Base-by-base conservation (phyloP, 2,797 vertebrate genomes). In the Coilia nasus region DNA sequence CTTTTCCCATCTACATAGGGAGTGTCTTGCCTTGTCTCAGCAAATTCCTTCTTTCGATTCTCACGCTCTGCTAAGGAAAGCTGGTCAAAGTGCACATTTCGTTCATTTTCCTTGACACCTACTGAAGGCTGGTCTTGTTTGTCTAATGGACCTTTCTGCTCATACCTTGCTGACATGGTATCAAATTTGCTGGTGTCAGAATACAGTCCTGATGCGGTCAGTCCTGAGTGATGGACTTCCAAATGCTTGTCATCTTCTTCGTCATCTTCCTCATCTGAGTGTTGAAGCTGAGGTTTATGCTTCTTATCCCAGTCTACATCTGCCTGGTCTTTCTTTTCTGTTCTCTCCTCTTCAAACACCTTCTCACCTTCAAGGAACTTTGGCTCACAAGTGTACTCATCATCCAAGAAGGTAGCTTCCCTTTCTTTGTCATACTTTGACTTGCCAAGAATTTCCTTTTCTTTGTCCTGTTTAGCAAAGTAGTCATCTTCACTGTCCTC, bases 1-100 rank as follows among this genome's bases (percentile, higher is more conserved):
- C 95, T 98, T 87, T 97, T 98, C 64, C 97, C 96, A 0, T 97
- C 97, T 0, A 98, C 97, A 28, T 98, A 99, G 1, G 98, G 98
- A 0, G 98, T 99, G 92, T 97, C 96, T 90, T 99, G 98, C 87
- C 98, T 96, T 83, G 97, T 96, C 87, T 98, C 97, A 0, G 90
- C 89, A 50, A 67, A 71, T 28, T 92, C 93, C 0, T 88, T 93
- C 62, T 92, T 93, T 87, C 91, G 91, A 83, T 84, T 89, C 78
- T 93, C 95, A 86, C 92, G 92, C 60, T 95, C 93, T 82, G 96
- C 94, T 60, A 91, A 92, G 31, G 92, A 89, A 81, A 90, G 92
- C 3, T 95, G 91, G 85, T 89, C 93, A 87, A 95, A 96, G 85
- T 93, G 94, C 85, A 92, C 95, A 86, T 90, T 94, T 90, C 91